phyloP scores from a whole-genome alignment of 2,888 invertebrate genomes.

The Temnothorax unifasciatus region DNA sequence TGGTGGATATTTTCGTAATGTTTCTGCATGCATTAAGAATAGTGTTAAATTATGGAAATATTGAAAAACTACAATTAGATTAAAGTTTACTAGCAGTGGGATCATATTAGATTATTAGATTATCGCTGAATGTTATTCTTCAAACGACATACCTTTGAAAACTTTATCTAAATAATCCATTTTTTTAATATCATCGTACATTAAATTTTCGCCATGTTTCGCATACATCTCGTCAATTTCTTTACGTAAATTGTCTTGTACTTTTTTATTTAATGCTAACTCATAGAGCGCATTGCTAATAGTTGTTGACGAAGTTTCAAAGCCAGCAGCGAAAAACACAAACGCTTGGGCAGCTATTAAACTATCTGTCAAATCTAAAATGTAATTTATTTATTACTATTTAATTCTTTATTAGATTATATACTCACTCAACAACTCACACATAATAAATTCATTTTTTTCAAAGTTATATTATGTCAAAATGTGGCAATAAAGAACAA shows the following conservation, averaged over 20 bases:
- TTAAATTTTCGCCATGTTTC: slow-evolving; percentile 79
- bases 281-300: slow-evolving; percentile 85
- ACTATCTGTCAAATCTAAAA: slow-evolving; percentile 78
- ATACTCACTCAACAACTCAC: background rate
- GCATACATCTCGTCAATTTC: slow-evolving; percentile 81
- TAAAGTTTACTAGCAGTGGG: background rate
- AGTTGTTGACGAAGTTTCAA: slow-evolving; percentile 86
- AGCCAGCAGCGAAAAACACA: slow-evolving; percentile 86
- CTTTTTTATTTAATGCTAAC: slow-evolving; percentile 84
- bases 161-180: slow-evolving; percentile 86
- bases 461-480: background rate
- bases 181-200: slow-evolving; percentile 84
- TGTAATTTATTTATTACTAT: background rate
- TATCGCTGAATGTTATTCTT: background rate
- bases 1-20: slow-evolving; percentile 48
- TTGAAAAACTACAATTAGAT: background rate
- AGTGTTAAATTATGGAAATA: background rate
- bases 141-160: slow-evolving; percentile 77
- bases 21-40: background rate
- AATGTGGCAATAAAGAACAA: background rate
- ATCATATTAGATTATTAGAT: background rate
- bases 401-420: background rate
- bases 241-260: slow-evolving; percentile 83
- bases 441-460: background rate
- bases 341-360: slow-evolving; percentile 84